These are phyloP conservation scores for Machimus atricapillus DNA, from an alignment of 2,888 invertebrate genomes.

Conservation along the genomic window DNA sequence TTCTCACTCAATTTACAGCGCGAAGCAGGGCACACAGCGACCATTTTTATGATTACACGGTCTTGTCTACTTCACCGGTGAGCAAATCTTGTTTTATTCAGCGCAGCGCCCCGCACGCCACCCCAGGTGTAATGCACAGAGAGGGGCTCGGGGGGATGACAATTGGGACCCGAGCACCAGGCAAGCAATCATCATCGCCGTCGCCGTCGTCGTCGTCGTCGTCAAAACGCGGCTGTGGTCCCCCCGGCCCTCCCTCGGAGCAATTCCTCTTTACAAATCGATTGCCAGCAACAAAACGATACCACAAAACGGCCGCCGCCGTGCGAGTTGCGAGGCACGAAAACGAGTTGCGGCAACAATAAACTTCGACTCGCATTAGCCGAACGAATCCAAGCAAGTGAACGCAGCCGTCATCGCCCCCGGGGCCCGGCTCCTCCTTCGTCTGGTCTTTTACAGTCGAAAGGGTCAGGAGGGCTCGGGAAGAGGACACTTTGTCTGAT, in stretches of 20 bases:
- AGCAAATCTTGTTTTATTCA: constrained; percentile 28
- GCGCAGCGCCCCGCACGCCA: not conserved
- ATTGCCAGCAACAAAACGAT: constrained; percentile 34
- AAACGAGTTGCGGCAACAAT: constrained; percentile 36
- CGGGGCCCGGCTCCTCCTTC: not conserved
- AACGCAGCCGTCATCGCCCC: not conserved
- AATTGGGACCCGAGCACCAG: not conserved
- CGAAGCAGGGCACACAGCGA: constrained; percentile 19
- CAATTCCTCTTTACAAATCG: constrained; percentile 39
- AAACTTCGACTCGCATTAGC: constrained; percentile 34
- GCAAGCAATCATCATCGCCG: not conserved
- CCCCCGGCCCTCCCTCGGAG: not conserved
- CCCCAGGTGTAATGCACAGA: not conserved
- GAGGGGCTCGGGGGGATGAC: not conserved
- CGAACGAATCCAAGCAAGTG: not conserved
- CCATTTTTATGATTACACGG: not conserved
- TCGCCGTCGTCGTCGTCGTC: not conserved
- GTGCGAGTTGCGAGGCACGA: constrained; percentile 24
- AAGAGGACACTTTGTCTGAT: not conserved
- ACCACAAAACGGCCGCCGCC: not conserved
- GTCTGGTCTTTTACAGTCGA: not conserved
- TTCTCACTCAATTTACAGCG: constrained; percentile 36
- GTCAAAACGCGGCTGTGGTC: not conserved
- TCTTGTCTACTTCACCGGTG: constrained; percentile 23
- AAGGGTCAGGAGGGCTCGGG: not conserved